These are phyloP conservation scores for Heliothis peltigera DNA, from an alignment of 2,888 invertebrate genomes.

Conservation along the genomic window DNA sequence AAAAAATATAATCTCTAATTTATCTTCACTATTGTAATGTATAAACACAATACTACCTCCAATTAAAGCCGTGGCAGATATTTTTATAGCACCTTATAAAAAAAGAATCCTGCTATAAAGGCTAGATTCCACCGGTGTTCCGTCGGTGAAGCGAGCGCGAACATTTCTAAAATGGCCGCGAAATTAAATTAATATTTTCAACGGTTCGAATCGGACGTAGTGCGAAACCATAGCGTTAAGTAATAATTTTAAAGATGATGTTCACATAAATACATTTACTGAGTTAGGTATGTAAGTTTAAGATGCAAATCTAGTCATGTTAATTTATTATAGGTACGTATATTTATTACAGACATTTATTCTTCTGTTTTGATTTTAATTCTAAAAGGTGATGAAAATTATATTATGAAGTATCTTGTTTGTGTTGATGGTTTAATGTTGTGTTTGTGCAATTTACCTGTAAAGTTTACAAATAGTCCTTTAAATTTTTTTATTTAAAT, in stretches of 20 bases:
- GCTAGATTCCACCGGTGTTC: too few relatives aligned
- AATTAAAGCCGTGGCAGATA: too few relatives aligned
- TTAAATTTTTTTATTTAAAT: too few relatives aligned
- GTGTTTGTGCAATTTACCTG: background rate
- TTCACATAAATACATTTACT: conserved; percentile 3
- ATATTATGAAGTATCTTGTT: background rate
- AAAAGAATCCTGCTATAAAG: too few relatives aligned
- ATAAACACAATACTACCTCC: too few relatives aligned
- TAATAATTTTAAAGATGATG: conserved; percentile 8
- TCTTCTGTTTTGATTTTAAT: conserved; percentile 19
- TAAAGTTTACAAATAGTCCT: background rate
- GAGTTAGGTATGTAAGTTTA: conserved; percentile 15
- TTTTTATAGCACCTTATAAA: too few relatives aligned
- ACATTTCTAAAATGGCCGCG: too few relatives aligned
- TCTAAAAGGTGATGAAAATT: conserved; percentile 16
- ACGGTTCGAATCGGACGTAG: conserved; percentile 39
- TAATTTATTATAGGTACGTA: conserved; percentile 14
- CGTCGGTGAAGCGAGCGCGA: too few relatives aligned
- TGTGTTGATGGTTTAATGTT: background rate
- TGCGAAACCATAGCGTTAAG: too few relatives aligned
- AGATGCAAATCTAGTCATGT: conserved; percentile 13
- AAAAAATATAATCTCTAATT: too few relatives aligned
- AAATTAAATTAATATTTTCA: too few relatives aligned
- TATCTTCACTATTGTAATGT: too few relatives aligned
- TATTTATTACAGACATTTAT: background rate